These are phyloP conservation scores for Pimpla rufipes DNA, from an alignment of 2,888 invertebrate genomes.

Conservation along the genomic window DNA sequence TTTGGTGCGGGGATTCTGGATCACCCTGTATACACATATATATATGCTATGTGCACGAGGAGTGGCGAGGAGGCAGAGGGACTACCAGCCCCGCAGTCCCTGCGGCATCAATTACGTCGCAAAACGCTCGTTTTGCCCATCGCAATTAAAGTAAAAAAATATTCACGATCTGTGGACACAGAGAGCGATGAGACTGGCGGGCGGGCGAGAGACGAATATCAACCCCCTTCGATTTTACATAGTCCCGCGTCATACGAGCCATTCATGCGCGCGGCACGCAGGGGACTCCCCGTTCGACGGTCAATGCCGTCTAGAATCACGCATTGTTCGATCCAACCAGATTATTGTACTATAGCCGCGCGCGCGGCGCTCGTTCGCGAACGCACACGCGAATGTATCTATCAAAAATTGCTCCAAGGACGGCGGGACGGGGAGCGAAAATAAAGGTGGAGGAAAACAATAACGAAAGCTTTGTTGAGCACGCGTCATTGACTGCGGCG, in stretches of 20 bases:
- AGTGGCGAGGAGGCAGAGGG: slow-evolving; percentile 42
- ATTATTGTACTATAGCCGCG: neutral
- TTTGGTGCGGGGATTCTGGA: too few relatives aligned
- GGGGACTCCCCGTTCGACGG: slow-evolving; percentile 6
- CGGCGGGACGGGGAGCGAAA: neutral
- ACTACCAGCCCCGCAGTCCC: slow-evolving; percentile 70
- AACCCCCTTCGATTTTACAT: slow-evolving; percentile 70
- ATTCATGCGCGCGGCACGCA: slow-evolving; percentile 43
- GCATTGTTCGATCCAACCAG: slow-evolving; percentile 21
- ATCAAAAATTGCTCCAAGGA: neutral
- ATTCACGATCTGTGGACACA: slow-evolving; percentile 74
- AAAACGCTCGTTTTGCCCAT: slow-evolving; percentile 71
- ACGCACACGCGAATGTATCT: neutral
- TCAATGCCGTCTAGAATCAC: slow-evolving; percentile 48
- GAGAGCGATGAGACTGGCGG: slow-evolving; percentile 29
- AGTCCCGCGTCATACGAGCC: slow-evolving; percentile 54
- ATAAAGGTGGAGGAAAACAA: neutral
- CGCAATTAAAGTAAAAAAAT: slow-evolving; percentile 80
- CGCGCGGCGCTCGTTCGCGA: neutral
- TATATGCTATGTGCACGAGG: neutral
- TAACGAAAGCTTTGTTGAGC: too few relatives aligned
- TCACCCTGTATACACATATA: too few relatives aligned
- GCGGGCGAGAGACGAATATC: slow-evolving; percentile 43
- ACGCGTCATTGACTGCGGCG: too few relatives aligned
- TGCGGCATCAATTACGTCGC: slow-evolving; percentile 78